Base-by-base conservation (phyloP, 2,797 vertebrate species). In the Microctenopoma stevenorrisi region DNA sequence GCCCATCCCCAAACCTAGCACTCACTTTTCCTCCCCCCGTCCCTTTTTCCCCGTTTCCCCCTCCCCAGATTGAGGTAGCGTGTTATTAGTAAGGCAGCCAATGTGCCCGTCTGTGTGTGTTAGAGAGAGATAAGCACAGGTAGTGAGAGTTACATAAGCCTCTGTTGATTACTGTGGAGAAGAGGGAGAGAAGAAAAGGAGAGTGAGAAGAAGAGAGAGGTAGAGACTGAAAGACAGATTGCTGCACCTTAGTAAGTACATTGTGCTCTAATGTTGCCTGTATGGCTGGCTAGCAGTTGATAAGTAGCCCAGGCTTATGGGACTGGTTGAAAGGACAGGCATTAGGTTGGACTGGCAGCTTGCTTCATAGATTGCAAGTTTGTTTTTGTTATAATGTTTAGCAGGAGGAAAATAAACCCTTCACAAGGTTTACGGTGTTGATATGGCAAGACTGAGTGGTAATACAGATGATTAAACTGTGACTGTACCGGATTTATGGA, bases 91-190 rank as follows among this genome's bases (percentile, higher is more conserved):
- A 92, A 92, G 91, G 87, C 89, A 91, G 88, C 90, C 89, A 88
- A 90, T 93, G 91, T 91, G 90, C 81, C 74, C 88, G 91, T 90
- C 86, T 84, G 82, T 89, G 91, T 93, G 92, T 95, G 93, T 91
- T 88, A 84, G 85, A 74, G 83, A 51, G 88, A 92, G 94, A 95
- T 94, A 94, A 94, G 93, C 90, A 87, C 93, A 94, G 93, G 93
- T 94, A 92, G 91, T 92, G 89, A 89, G 91, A 92, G 92, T 94
- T 94, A 94, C 83, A 81, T 94, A 95, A 95, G 88, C 86, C 83
- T 76, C 81, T 72, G 87, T 88, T 93, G 90, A 94, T 94, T 93
- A 92, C 90, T 87, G 81, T 90, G 89, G 88, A 92, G 86, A 86
- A 92, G 87, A 90, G 77, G 79, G 64, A 76, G 76, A 83, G 74